phyloP scores from a whole-genome alignment of 2,888 invertebrate species.

The Yponomeuta evonymella region DNA sequence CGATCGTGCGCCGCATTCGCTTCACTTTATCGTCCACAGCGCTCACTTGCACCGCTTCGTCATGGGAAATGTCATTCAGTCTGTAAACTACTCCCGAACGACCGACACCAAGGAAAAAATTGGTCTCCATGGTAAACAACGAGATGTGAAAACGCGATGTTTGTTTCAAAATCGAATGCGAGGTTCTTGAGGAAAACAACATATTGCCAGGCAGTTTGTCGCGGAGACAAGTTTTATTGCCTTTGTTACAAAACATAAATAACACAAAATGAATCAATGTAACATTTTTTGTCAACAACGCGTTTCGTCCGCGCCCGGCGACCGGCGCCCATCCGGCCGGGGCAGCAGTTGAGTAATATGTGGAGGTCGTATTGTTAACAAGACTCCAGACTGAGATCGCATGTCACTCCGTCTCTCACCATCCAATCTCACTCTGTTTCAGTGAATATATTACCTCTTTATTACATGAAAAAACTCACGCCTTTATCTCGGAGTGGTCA shows the following conservation, averaged over 20 bases:
- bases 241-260: slow-evolving; percentile 37
- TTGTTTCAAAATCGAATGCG: background rate
- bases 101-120: no score
- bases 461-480: no score
- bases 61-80: no score
- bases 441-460: no score
- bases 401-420: background rate
- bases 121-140: no score
- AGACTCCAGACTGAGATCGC: background rate
- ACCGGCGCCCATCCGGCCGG: no score
- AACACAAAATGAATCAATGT: slow-evolving; percentile 19
- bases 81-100: no score
- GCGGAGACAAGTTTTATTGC: slow-evolving; percentile 34
- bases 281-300: slow-evolving; percentile 4
- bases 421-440: no score
- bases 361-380: background rate
- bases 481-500: no score
- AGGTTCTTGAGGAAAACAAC: background rate
- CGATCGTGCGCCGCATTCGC: slow-evolving; percentile 31
- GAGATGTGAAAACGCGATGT: no score
- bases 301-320: background rate
- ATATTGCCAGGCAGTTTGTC: background rate
- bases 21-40: background rate
- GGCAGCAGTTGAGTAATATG: background rate
- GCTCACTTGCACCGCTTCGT: no score